phyloP scores from a whole-genome alignment of 1,140 invertebrate species.

The Spodoptera litura region DNA sequence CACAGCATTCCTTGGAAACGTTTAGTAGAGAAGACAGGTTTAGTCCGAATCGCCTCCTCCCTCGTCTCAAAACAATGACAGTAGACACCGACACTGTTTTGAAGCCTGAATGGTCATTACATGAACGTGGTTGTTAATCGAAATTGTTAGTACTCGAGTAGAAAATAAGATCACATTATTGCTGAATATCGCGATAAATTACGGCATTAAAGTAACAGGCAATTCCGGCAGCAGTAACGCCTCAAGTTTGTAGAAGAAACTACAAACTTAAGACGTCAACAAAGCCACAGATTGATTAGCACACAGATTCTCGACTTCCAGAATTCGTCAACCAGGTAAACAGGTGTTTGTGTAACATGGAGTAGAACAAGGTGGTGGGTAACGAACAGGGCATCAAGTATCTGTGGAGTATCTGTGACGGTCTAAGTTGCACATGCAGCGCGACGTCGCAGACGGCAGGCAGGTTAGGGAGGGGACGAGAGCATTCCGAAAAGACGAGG shows the following conservation, averaged over 20 bases:
- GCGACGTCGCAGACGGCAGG: not conserved
- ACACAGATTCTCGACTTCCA: not conserved
- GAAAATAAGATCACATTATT: slow-evolving; percentile 1
- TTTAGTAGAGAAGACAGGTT: slow-evolving; percentile 69
- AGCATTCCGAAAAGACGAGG: slow-evolving; percentile 57
- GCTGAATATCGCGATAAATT: not conserved
- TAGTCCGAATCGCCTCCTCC: slow-evolving; percentile 64
- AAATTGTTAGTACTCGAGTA: not conserved
- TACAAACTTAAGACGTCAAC: slow-evolving; percentile 5
- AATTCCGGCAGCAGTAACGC: slow-evolving; percentile 8
- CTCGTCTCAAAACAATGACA: slow-evolving; percentile 25
- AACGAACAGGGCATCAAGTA: not conserved
- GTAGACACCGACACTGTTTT: slow-evolving; percentile 6
- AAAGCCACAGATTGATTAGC: slow-evolving; percentile 18
- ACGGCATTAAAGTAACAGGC: slow-evolving; percentile 31
- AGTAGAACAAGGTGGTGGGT: not conserved
- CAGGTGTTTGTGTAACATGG: not conserved
- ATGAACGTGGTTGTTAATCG: slow-evolving; percentile 2
- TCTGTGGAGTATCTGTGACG: slow-evolving; percentile 2
- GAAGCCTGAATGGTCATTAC: slow-evolving; percentile 4
- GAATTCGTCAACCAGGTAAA: slow-evolving; percentile 1
- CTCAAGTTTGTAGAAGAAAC: slow-evolving; percentile 1
- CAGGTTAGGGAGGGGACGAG: slow-evolving; percentile 53
- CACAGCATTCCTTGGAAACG: slow-evolving; percentile 76
- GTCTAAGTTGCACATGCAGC: slow-evolving; percentile 32